These are phyloP conservation scores for Dryomyza anilis DNA, from an alignment of 2,888 invertebrate genomes.

Conservation along the genomic window DNA sequence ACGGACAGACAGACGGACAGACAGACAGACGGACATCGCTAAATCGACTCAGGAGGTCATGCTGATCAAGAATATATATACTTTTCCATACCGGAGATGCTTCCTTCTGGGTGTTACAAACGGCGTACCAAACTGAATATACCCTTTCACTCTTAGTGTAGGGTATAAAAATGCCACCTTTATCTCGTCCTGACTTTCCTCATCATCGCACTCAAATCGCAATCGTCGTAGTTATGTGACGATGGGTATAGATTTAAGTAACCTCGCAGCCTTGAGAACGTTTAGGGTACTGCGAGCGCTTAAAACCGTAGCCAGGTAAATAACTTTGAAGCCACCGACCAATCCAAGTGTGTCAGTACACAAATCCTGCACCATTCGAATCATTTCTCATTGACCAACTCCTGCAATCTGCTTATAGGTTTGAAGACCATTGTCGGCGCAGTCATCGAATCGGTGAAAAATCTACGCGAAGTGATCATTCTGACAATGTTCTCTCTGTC, in stretches of 20 bases:
- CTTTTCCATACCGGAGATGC: no score
- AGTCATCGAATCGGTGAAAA: slow-evolving; percentile 99
- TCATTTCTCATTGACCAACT: not conserved
- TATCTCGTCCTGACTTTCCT: slow-evolving; percentile 5
- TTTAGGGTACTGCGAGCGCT: slow-evolving; percentile 99
- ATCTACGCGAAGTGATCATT: slow-evolving; percentile 99
- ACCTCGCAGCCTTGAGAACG: slow-evolving; percentile 98
- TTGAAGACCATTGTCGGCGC: slow-evolving; percentile 99
- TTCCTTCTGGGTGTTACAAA: no score
- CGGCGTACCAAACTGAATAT: slow-evolving; percentile 16
- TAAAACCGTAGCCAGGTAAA: slow-evolving; percentile 99
- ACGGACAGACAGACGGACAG: no score
- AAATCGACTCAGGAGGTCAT: no score
- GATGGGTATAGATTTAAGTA: slow-evolving; percentile 98
- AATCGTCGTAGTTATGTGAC: slow-evolving; percentile 86
- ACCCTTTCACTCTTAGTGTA: no score
- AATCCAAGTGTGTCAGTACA: no score
- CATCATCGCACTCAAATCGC: no score
- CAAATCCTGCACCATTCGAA: no score
- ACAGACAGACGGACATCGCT: no score
- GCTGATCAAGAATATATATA: no score
- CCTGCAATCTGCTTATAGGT: slow-evolving; percentile 66
- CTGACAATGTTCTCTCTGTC: slow-evolving; percentile 98
- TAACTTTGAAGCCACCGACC: no score
- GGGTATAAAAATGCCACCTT: slow-evolving; percentile 9